These are phyloP conservation scores for Gila robusta DNA, from an alignment of 2,797 vertebrate species.

Conservation along the genomic window DNA sequence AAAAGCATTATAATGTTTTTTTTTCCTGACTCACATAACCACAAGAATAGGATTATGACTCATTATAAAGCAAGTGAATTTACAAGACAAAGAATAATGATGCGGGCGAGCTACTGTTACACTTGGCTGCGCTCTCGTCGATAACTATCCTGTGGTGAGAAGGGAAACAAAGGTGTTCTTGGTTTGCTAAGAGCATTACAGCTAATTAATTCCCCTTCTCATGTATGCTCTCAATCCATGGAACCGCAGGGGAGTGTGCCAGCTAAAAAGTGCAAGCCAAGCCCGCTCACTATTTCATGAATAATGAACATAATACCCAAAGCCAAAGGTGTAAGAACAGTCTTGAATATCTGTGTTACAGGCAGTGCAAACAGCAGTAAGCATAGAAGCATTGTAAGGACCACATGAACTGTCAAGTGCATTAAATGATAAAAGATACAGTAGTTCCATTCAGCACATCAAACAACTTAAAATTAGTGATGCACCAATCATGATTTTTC, in stretches of 20 bases:
- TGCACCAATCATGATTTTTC: too few species aligned
- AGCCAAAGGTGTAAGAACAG: neutral
- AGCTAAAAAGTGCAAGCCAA: constrained; percentile 57
- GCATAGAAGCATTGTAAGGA: constrained; percentile 39
- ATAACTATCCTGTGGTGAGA: constrained; percentile 51
- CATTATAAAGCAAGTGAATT: neutral
- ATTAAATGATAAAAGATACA: neutral
- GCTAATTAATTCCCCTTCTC: constrained; percentile 70
- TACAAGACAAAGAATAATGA: neutral
- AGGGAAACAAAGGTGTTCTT: constrained; percentile 49
- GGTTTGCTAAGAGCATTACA: constrained; percentile 77
- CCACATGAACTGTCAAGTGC: constrained; percentile 56
- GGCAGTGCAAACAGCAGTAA: constrained; percentile 31
- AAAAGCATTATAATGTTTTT: neutral
- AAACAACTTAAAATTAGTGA: neutral
- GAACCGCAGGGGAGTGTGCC: constrained; percentile 55
- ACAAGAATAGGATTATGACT: neutral
- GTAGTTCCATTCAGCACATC: neutral
- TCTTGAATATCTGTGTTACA: neutral
- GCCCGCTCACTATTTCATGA: neutral
- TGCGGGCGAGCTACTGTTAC: neutral
- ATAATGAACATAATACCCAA: neutral
- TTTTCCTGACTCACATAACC: constrained; percentile 2
- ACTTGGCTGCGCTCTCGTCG: constrained; percentile 64
- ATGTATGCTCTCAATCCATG: constrained; percentile 69